Evolutionary conservation across 2,113 vertebrate species (phyloP).

Genomic region (Caloenas nicobarica): DNA sequence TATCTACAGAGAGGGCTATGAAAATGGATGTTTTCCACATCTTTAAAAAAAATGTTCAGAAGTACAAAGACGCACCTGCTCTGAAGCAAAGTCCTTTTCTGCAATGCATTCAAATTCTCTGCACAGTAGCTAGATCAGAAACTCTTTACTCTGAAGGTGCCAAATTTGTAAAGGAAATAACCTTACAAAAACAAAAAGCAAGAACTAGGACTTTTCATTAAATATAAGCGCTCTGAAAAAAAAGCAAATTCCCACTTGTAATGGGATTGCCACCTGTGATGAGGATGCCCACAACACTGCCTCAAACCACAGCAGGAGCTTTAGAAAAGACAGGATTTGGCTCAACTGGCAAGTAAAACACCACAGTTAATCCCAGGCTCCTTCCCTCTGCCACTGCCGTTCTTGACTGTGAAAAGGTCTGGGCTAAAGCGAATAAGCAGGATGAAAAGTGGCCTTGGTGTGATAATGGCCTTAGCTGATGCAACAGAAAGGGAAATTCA

Average conservation of each 20-base stretch:
- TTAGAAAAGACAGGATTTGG: not conserved
- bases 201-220: not conserved
- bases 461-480: not conserved
- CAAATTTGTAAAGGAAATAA: not conserved
- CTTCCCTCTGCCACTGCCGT: not conserved
- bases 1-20: not conserved
- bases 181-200: not conserved
- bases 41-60: not conserved
- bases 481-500: not conserved
- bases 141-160: not conserved
- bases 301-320: not conserved
- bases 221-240: not conserved
- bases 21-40: not conserved
- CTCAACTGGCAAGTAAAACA: not conserved
- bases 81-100: not conserved
- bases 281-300: not conserved
- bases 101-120: not conserved
- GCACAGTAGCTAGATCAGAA: not conserved
- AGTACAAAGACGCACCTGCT: not conserved
- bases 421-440: not conserved
- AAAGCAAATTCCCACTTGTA: not conserved
- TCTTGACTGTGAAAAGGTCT: not conserved
- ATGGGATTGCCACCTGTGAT: not conserved
- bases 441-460: not conserved
- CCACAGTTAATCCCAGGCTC: not conserved